These are phyloP conservation scores for Hypolimnas misippus DNA, from an alignment of 2,888 invertebrate species.

Conservation along the genomic window DNA sequence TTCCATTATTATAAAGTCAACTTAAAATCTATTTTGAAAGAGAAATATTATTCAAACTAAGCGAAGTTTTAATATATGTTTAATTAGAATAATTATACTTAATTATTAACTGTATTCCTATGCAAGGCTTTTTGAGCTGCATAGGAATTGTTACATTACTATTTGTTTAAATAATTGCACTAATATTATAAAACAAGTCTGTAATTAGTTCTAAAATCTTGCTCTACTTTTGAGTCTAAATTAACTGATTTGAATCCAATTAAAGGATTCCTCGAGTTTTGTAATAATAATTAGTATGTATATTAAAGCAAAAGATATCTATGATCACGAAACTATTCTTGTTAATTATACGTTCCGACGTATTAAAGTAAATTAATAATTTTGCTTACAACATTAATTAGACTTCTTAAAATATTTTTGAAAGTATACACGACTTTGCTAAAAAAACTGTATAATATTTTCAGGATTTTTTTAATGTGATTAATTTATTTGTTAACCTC, in stretches of 20 bases:
- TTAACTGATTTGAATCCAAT: neutral
- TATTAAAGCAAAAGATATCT: neutral
- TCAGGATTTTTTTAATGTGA: no score
- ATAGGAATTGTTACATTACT: no score
- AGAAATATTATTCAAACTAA: no score
- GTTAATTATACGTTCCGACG: neutral
- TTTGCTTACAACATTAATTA: neutral
- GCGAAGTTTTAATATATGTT: no score
- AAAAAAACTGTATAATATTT: neutral
- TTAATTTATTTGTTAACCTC: no score
- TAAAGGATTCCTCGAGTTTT: neutral
- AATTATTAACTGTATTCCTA: neutral
- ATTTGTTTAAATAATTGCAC: neutral
- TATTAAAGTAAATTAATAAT: neutral
- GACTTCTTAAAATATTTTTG: neutral
- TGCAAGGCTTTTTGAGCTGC: no score
- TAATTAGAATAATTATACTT: no score
- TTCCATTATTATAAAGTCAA: neutral
- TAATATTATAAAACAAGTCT: neutral
- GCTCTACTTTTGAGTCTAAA: conserved; percentile 1
- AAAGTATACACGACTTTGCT: no score
- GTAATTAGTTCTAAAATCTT: neutral
- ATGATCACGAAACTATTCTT: conserved; percentile 6
- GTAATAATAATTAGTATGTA: conserved; percentile 3
- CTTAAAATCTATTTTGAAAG: no score